Base-by-base conservation (phyloP, 2,113 vertebrate genomes). In the Xyrauchen texanus region DNA sequence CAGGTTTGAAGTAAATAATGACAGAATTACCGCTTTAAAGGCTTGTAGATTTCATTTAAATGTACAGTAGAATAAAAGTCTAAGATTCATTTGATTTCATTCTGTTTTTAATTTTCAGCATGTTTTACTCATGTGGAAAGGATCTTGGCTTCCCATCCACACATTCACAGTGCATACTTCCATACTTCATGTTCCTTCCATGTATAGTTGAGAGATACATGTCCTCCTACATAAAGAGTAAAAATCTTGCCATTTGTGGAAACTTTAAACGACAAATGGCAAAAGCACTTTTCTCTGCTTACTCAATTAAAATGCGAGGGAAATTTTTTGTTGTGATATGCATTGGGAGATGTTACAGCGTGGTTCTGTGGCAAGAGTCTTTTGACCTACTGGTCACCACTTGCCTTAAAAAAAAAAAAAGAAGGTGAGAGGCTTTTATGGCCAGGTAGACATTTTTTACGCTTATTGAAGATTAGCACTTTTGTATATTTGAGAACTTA, bases 371-470 rank as follows among this genome's bases (percentile, higher is more conserved):
- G 75, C 73, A 80, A 69, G 65, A 63, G 78, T 81, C 76, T 68
- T 70, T 74, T 85, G 73, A 85, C 68, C 42, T 89, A 84, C 87
- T 87, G 87, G 87, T 91, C 91, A 91, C 90, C 90, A 91, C 88
- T 90, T 90, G 87, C 88, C 88, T 91, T 90, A 91, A 89, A 82
- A 84, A 34, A 91, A 89, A 82, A 84, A 34, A 34, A 34, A 34
- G 21, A 34, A 65, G 85, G 71, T 81, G 85, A 87, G 81, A 53
- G 75, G 76, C 62, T 76, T 76, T 76, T 53, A 9, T 9, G 85
- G 81, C 80, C 53, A 78, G 44, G 86, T 64, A 57, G 52, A 73
- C 78, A 7, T 76, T 76, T 76, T 75, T 76, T 79, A 79, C 80
- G 21, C 77, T 80, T 76, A 79, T 82, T 79, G 77, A 47, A 53